These are phyloP conservation scores for Rhingia rostrata DNA, from an alignment of 2,888 invertebrate species.

Conservation along the genomic window DNA sequence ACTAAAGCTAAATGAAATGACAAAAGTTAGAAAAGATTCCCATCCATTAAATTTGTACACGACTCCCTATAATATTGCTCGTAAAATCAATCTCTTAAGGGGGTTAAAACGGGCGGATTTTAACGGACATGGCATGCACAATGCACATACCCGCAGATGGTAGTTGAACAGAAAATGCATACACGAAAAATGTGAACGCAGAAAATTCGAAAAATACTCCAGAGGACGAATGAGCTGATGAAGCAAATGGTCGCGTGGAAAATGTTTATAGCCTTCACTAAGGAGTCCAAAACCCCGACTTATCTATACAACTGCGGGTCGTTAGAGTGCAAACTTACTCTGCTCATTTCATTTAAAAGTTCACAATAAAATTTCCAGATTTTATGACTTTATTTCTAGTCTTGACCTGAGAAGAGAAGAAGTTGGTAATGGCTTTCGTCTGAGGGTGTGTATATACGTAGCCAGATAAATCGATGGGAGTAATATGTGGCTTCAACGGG, in stretches of 20 bases:
- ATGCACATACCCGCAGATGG: neutral
- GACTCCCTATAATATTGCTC: conserved; percentile 34
- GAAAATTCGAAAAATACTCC: conserved; percentile 39
- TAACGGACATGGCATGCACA: neutral
- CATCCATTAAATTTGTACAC: conserved; percentile 43
- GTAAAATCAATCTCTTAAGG: conserved; percentile 55
- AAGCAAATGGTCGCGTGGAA: conserved; percentile 60
- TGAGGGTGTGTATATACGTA: neutral
- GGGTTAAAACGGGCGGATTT: neutral
- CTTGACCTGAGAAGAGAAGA: neutral
- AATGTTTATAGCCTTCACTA: conserved; percentile 54
- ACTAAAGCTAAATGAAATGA: conserved; percentile 30
- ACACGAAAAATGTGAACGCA: conserved; percentile 19
- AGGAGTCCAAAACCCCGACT: conserved; percentile 46
- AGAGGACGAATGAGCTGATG: conserved; percentile 33
- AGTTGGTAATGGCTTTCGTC: neutral
- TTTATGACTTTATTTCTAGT: conserved; percentile 42
- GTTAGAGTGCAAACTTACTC: conserved; percentile 48
- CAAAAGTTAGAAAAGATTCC: conserved; percentile 43
- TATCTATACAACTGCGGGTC: conserved; percentile 47
- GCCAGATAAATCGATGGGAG: too few species aligned
- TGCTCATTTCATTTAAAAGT: conserved; percentile 65
- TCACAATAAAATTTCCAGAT: conserved; percentile 60
- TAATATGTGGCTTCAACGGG: too few species aligned
- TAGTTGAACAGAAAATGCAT: conserved; percentile 3